A percentile compares a stretch with the other conserved stretches of the same genome.
These are phyloP conservation scores for Noctua fimbriata DNA, from an alignment of 2,888 invertebrate genomes.

Conservation along the genomic window DNA sequence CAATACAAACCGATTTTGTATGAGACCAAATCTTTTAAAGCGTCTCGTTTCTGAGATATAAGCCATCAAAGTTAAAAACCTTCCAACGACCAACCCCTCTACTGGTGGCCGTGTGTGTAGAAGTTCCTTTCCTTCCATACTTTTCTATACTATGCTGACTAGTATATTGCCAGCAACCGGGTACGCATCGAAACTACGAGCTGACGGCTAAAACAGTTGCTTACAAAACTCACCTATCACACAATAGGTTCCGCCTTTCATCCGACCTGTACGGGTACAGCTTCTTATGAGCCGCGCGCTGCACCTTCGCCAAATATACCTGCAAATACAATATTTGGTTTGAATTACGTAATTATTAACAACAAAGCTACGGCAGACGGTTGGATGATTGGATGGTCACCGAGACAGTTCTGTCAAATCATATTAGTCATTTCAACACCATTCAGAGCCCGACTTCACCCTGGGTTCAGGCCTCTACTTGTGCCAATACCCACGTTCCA, in stretches of 20 bases:
- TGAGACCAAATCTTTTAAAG: not conserved
- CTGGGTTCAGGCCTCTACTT: not conserved
- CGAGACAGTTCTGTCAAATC: not conserved
- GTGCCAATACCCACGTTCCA: not conserved
- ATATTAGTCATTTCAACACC: not conserved
- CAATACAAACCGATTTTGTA: not conserved
- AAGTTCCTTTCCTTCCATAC: not conserved
- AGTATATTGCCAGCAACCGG: no score
- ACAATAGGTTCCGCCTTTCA: conserved; percentile 83
- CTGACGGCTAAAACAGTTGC: not conserved
- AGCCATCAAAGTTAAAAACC: not conserved
- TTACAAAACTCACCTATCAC: conserved; percentile 79
- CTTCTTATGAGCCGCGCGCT: conserved; percentile 81
- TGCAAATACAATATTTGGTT: conserved; percentile 61
- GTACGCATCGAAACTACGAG: not conserved
- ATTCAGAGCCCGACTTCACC: not conserved
- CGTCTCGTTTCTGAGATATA: not conserved
- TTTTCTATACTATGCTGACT: not conserved
- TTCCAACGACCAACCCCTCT: not conserved
- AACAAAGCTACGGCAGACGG: not conserved
- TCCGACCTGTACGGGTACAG: conserved; percentile 83
- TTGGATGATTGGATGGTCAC: not conserved
- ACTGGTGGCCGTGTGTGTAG: not conserved
- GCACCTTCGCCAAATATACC: conserved; percentile 85
- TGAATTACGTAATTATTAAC: not conserved